Conservation (phyloP, 2,797 vertebrate genomes). For the Avahi laniger region DNA sequence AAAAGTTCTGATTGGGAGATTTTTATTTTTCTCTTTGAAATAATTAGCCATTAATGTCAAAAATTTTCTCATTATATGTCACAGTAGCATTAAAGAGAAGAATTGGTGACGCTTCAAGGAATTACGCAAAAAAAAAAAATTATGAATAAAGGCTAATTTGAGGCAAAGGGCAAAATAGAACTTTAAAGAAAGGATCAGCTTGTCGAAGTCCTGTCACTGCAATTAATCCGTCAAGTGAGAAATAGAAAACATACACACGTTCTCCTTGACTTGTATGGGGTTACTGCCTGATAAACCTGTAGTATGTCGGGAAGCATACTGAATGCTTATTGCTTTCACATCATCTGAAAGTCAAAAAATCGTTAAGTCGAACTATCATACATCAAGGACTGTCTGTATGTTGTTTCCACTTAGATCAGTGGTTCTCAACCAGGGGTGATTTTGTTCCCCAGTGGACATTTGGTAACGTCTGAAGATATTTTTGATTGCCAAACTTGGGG, state of each 20-base stretch:
- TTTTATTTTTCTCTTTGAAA: conserved; percentile 10
- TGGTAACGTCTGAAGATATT: not conserved
- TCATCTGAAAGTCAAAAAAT: not conserved
- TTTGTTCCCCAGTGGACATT: not conserved
- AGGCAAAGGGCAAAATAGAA: not conserved
- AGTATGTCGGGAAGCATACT: not conserved
- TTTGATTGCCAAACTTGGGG: not conserved
- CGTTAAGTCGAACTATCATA: not conserved
- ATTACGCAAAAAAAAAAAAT: not conserved
- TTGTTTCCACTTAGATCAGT: not conserved
- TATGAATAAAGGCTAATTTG: not conserved
- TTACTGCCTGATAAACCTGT: not conserved
- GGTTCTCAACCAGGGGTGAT: not conserved
- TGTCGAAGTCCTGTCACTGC: not conserved
- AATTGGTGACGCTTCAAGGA: not conserved
- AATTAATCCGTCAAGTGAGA: not conserved
- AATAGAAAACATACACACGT: not conserved
- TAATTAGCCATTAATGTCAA: not conserved
- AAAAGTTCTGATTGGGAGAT: not conserved
- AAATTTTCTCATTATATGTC: conserved; percentile 41
- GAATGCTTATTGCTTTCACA: not conserved
- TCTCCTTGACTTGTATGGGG: not conserved
- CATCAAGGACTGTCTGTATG: not conserved
- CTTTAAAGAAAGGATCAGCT: not conserved
- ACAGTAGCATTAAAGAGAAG: conserved; percentile 22